Percentiles rank a stretch among this genome's conserved stretches.
These are phyloP conservation scores for Meandrusa payeni DNA, from an alignment of 2,888 invertebrate genomes.

Conservation along the genomic window DNA sequence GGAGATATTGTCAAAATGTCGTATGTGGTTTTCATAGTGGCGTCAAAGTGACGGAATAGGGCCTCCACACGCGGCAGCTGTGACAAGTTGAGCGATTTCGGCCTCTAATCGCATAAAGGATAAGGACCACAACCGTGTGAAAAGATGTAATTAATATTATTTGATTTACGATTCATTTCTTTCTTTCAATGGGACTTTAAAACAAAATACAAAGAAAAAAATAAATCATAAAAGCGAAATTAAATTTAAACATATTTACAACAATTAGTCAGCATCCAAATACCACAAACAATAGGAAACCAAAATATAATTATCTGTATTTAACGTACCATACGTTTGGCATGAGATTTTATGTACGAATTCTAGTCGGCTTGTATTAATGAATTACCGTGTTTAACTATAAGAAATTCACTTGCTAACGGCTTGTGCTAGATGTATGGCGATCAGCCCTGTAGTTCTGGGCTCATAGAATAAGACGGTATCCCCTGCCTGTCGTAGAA, in stretches of 20 bases:
- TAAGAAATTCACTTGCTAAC: too few species aligned
- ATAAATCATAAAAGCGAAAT: conserved; percentile 6
- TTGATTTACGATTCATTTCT: conserved; percentile 4
- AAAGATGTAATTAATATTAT: conserved; percentile 18
- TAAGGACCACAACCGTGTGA: conserved; percentile 47
- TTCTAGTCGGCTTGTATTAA: too few species aligned
- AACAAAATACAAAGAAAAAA: conserved; percentile 2
- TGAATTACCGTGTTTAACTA: too few species aligned
- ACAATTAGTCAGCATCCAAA: conserved; percentile 16
- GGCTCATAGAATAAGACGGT: too few species aligned
- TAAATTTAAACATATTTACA: conserved; percentile 4
- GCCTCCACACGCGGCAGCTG: conserved; percentile 73
- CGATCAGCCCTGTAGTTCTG: too few species aligned
- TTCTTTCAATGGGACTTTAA: background rate
- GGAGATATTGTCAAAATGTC: conserved; percentile 70
- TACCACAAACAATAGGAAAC: conserved; percentile 25
- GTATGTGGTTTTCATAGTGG: conserved; percentile 60
- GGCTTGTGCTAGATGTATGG: too few species aligned
- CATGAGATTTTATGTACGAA: too few species aligned
- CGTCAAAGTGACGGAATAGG: conserved; percentile 67
- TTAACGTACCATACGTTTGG: too few species aligned
- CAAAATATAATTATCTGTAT: too few species aligned
- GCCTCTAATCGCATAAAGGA: conserved; percentile 51
- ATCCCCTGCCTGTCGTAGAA: too few species aligned
- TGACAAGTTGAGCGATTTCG: conserved; percentile 74